A percentile compares a stretch with the other conserved stretches of the same genome.
Evolutionary conservation across 1,140 invertebrate genomes (phyloP).

Genomic region (Drosophila ohnishii): DNA sequence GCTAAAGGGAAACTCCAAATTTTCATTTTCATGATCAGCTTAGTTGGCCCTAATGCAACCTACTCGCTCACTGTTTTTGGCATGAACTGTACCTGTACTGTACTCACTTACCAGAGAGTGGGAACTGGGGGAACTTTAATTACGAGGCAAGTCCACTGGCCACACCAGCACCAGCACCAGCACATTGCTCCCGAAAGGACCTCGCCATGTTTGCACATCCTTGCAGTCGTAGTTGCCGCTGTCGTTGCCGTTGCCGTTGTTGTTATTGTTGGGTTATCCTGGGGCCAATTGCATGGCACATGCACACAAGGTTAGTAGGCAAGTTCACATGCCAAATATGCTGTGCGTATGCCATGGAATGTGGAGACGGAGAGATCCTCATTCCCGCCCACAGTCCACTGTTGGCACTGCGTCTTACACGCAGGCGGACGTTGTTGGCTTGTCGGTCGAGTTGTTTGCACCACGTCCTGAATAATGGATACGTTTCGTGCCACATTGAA

Average conservation of each 20-base stretch:
- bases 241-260: constrained; percentile 9
- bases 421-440: constrained; percentile 50
- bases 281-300: constrained; percentile 59
- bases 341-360: constrained; percentile 52
- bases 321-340: constrained; percentile 67
- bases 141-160: constrained; percentile 28
- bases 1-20: constrained; percentile 1
- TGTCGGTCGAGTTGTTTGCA: constrained; percentile 73
- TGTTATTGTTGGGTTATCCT: constrained; percentile 39
- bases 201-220: constrained; percentile 52
- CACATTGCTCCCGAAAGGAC: constrained; percentile 11
- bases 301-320: constrained; percentile 62
- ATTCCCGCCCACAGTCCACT: neutral
- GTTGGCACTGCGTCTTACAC: constrained; percentile 65
- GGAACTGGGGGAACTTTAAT: constrained; percentile 29
- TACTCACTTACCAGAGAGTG: neutral
- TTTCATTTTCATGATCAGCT: constrained; percentile 5
- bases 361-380: constrained; percentile 11
- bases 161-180: constrained; percentile 2
- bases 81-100: constrained; percentile 6
- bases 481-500: constrained; percentile 73
- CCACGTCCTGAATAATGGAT: constrained; percentile 79
- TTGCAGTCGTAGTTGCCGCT: constrained; percentile 22
- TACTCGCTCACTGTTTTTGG: constrained; percentile 1
- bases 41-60: constrained; percentile 3